Evolutionary conservation across 1,140 invertebrate species (phyloP), one percentile per base, ranked within the genome.

Genomic region (Drosophila pachea): DNA sequence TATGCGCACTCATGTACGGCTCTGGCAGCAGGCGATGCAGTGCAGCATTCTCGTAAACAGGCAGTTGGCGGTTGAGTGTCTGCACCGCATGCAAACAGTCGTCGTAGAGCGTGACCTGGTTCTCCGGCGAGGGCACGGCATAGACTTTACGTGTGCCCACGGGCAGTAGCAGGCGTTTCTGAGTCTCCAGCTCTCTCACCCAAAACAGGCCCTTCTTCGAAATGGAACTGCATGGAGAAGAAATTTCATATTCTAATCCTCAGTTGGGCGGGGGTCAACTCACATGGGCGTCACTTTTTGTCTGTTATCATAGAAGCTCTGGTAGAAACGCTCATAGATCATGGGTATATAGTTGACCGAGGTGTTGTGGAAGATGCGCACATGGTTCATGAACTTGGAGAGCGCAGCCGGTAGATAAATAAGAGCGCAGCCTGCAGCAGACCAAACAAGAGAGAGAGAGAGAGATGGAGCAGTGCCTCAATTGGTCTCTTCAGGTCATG

Each of bases 301-400:
- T 1, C 83, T 68, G 40, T 88, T 87, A 7, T 89, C 88, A 62
- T 83, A 89, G 56, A 88, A 88, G 40, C 68, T 88, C 62, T 86
- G 83, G 48, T 87, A 88, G 72, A 86, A 87, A 6, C 72, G 78
- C 49, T 89, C 88, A 35, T 89, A 89, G 8, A 87, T 65, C 69
- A 89, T 87, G 14, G 88, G 88, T 66, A 89, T 83, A 50, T 89
- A 86, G 22, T 89, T 89, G 14, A 89, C 74, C 8, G 69, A 54
- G 4, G 86, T 77, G 59, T 89, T 89, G 73, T 89, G 86, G 60
- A 89, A 89, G 45, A 89, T 88, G 50, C 88, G 78, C 48, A 89
- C 76, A 62, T 88, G 86, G 47, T 81, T 86, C 52, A 89, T 67
- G 42, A 87, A 88, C 63, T 89, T 88, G 45, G 86, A 83, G 56